Percentiles rank a stretch among this genome's conserved stretches.
These are phyloP conservation scores for Drosophila parthenogenetica DNA, from an alignment of 2,888 invertebrate genomes.

Conservation along the genomic window DNA sequence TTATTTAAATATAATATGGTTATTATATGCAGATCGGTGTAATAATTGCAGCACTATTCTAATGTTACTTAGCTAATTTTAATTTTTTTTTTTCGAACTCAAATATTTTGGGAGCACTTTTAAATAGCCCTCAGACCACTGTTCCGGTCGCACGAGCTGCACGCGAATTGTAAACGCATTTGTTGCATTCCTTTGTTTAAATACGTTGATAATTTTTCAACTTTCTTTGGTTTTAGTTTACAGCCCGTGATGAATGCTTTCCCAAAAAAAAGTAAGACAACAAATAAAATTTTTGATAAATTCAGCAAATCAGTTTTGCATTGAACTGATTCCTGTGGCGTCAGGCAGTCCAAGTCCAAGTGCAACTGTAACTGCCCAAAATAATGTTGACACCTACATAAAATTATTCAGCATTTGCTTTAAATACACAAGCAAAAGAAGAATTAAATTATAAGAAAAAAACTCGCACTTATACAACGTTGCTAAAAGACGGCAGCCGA, in stretches of 20 bases:
- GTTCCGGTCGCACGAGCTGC: conserved; percentile 47
- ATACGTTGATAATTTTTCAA: conserved; percentile 54
- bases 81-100: too few relatives aligned
- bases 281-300: conserved; percentile 26
- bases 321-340: conserved; percentile 61
- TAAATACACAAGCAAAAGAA: background rate
- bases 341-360: conserved; percentile 65
- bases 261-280: conserved; percentile 21
- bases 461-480: conserved; percentile 57
- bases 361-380: conserved; percentile 41
- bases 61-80: too few relatives aligned
- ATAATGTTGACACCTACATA: conserved; percentile 57
- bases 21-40: too few relatives aligned
- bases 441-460: background rate
- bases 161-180: conserved; percentile 37
- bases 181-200: conserved; percentile 31
- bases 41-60: too few relatives aligned
- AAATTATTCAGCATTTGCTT: conserved; percentile 49
- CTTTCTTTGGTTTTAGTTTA: conserved; percentile 52
- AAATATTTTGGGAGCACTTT: background rate
- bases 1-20: too few relatives aligned
- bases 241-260: conserved; percentile 40
- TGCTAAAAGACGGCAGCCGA: conserved; percentile 55
- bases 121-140: conserved; percentile 40
- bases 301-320: conserved; percentile 47